Percentiles rank a stretch among this genome's conserved stretches.
Conservation (phyloP, 1,140 invertebrate species). For the Drosophila equinoxialis region DNA sequence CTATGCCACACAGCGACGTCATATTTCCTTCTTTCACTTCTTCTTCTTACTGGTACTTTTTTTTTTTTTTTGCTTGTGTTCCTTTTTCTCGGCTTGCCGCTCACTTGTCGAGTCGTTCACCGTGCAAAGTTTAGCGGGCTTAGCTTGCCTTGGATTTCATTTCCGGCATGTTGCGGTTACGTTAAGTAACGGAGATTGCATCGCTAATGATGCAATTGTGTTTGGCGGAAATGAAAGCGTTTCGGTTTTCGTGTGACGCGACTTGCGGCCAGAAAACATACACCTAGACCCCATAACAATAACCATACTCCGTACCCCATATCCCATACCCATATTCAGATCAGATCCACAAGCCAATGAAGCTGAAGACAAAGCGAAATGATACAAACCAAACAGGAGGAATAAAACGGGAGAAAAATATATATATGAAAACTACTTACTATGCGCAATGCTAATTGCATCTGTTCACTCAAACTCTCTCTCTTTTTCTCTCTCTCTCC, state of each 20-base stretch:
- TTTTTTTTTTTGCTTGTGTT: slow-evolving; percentile 2
- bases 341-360: slow-evolving; percentile 45
- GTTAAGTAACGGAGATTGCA: slow-evolving; percentile 81
- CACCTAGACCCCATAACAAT: slow-evolving; percentile 28
- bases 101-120: slow-evolving; percentile 78
- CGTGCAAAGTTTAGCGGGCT: slow-evolving; percentile 64
- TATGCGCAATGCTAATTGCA: slow-evolving; percentile 58
- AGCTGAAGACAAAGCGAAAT: slow-evolving; percentile 32
- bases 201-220: slow-evolving; percentile 81
- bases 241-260: slow-evolving; percentile 75
- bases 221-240: slow-evolving; percentile 79
- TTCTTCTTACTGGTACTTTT: slow-evolving; percentile 13
- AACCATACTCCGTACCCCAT: not conserved
- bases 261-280: slow-evolving; percentile 46
- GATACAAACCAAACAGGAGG: not conserved
- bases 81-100: slow-evolving; percentile 12
- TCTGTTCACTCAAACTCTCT: slow-evolving; percentile 33
- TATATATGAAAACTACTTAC: slow-evolving; percentile 29
- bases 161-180: slow-evolving; percentile 80
- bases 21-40: slow-evolving; percentile 61
- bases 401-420: slow-evolving; percentile 34
- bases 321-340: slow-evolving; percentile 16
- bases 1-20: slow-evolving; percentile 60
- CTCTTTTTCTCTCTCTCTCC: slow-evolving; percentile 1
- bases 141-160: slow-evolving; percentile 76